Evolutionary conservation across 2,113 vertebrate species (phyloP).

Genomic region (Coturnix japonica): DNA sequence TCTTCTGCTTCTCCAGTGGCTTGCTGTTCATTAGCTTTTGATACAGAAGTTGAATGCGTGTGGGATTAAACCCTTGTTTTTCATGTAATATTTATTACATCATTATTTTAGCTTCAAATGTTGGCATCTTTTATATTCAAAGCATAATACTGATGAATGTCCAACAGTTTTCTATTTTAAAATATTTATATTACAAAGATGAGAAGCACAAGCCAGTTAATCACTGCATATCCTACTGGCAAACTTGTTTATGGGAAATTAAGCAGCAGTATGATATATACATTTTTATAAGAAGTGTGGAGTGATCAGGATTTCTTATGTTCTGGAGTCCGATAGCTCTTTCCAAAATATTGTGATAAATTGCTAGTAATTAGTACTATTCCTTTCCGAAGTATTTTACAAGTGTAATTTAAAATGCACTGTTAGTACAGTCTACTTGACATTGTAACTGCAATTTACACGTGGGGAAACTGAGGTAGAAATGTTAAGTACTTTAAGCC

Average conservation of each 20-base stretch:
- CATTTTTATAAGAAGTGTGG: not conserved
- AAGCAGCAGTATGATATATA: not conserved
- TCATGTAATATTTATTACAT: not conserved
- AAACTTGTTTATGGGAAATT: not conserved
- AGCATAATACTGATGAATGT: not conserved
- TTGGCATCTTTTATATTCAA: not conserved
- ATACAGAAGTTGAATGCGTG: not conserved
- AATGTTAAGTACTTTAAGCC: not conserved
- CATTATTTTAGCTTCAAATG: not conserved
- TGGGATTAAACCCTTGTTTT: not conserved
- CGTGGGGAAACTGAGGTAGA: not conserved
- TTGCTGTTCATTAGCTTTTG: not conserved
- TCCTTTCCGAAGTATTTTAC: not conserved
- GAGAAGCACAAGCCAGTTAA: not conserved
- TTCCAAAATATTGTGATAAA: not conserved
- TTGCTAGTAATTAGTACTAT: not conserved
- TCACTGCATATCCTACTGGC: not conserved
- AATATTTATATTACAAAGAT: not conserved
- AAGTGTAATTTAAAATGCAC: not conserved
- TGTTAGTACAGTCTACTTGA: not conserved
- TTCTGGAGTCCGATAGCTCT: not conserved
- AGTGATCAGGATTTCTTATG: not conserved
- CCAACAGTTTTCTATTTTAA: not conserved
- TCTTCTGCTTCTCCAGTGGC: not conserved
- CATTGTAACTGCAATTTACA: not conserved